Evolutionary conservation across 2,797 vertebrate species (phyloP), one percentile per base, ranked within the genome.

Genomic region (Zonotrichia albicollis): DNA sequence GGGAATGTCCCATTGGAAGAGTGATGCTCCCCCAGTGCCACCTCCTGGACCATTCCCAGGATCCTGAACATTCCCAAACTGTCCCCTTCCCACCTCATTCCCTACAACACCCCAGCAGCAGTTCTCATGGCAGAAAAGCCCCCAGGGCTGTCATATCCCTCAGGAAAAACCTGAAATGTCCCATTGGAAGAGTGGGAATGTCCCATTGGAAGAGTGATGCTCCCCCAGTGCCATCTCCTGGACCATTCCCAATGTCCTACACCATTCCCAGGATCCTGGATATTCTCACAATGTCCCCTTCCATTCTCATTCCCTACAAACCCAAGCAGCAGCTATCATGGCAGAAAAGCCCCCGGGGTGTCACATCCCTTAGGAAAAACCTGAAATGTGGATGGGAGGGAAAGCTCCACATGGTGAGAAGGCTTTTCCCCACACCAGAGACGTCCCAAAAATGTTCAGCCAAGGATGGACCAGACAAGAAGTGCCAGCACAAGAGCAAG

Each of bases 331-430:
- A 54, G 40, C 18, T 61, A 48, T 25, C 29, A 0, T 1, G 40
- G 48, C 43, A 64, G 36, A 29, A 29, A n/a, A 36, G 8, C 5
- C 19, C 16, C 54, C 48, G 29, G n/a, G 22, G 20, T 36, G 25
- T 5, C 4, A 0, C 0, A 42, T 23, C n/a, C 50, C 40, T 30
- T 13, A 6, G 73, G 65, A 76, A 80, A 42, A 32, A 3, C 46
- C 40, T 50, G 19, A 45, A 66, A 42, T 0, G 0, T 4, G 19
- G 4, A 19, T 15, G 68, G n/a, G 50, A 60, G 29, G 58, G 22
- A 81, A 73, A 64, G 2, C 26, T n/a, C 43, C 21, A 53, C 5
- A 0, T 5, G 23, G 18, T 2, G 3, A 75, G 26, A 42, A 68
- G 34, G 16, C 1, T 77, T 73, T 40, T 76, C 18, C 26, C 54